A percentile compares a stretch with the other conserved stretches of the same genome.
These are phyloP conservation scores for Tiliacea citrago DNA, from an alignment of 2,888 invertebrate genomes.

Conservation along the genomic window DNA sequence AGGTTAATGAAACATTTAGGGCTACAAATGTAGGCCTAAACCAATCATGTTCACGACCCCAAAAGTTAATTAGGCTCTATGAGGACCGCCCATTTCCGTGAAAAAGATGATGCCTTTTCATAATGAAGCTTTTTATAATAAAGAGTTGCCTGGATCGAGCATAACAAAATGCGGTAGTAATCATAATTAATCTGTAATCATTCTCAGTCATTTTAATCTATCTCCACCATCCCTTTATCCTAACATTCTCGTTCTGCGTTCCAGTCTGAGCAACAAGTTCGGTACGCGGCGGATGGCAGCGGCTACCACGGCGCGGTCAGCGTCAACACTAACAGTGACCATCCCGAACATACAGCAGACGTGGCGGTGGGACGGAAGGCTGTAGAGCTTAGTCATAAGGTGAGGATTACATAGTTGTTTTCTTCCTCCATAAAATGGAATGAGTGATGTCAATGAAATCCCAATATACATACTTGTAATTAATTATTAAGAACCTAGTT, in stretches of 20 bases:
- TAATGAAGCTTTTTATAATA: neutral
- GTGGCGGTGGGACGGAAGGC: slow-evolving; percentile 91
- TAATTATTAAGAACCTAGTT: too few species aligned
- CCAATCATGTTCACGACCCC: neutral
- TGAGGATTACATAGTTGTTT: slow-evolving; percentile 26
- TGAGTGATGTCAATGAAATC: neutral
- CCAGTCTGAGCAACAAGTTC: slow-evolving; percentile 89
- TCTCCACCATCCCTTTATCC: neutral
- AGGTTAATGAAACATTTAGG: too few species aligned
- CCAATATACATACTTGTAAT: too few species aligned
- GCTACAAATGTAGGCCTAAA: neutral
- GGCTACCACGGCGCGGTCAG: slow-evolving; percentile 92
- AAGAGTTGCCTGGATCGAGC: neutral
- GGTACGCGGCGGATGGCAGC: slow-evolving; percentile 92
- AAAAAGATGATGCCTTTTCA: neutral
- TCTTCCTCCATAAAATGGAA: neutral
- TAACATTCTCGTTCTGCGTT: slow-evolving; percentile 5
- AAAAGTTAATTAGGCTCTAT: neutral
- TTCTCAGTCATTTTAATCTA: neutral
- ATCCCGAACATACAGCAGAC: slow-evolving; percentile 86
- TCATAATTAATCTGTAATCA: neutral
- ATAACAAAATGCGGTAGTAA: neutral
- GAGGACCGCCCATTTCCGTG: neutral
- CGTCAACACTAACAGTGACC: slow-evolving; percentile 88
- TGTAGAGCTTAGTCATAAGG: slow-evolving; percentile 82